Base-by-base conservation (phyloP, 2,113 vertebrate species). In the Eudorcas thomsonii region DNA sequence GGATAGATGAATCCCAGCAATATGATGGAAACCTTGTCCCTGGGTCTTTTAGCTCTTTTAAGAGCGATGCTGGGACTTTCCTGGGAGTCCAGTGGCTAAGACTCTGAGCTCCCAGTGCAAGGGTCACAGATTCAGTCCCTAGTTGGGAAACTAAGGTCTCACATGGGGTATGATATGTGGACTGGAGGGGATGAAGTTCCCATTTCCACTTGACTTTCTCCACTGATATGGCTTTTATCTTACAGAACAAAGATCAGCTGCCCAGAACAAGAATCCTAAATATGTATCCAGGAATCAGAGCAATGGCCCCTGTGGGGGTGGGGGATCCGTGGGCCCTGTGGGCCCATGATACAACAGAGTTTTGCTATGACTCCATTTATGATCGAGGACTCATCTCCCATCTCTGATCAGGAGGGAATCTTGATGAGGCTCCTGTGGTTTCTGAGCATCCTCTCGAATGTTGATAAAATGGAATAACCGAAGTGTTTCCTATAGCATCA, bases 301-400 rank as follows among this genome's bases (percentile, higher is more conserved):
- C 3, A 2, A 17, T 12, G n/a, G 3, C 6, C 55, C 15, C 11
- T 12, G 30, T 1, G 2, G 1, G 28, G 6, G 39, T 15, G 78
- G 15, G 78, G 5, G 26, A 81, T 28, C 60, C 54, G 6, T 6
- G 19, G 88, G 39, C 21, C 25, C 39, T 10, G 7, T 0, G 36
- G 43, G 17, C 23, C 57, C 59, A 19, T 0, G 0, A 9, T 2
- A 10, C 74, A 30, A 45, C 62, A 84, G 77, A 45, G 4, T 39
- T 45, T 5, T 1, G 33, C 36, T 1, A 19, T 48, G 62, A 57
- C 62, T 60, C 52, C 36, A 25, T 39, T 48, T 57, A 45, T 0
- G 14, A 91, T 17, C 39, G 2, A 12, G 36, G 15, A 28, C 12
- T 39, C 54, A 7, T 2, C 7, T 3, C 80, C 33, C 23, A 0